A percentile compares a stretch with the other conserved stretches of the same genome.
phyloP scores from a whole-genome alignment of 2,797 vertebrate species.

The Falco cherrug region DNA sequence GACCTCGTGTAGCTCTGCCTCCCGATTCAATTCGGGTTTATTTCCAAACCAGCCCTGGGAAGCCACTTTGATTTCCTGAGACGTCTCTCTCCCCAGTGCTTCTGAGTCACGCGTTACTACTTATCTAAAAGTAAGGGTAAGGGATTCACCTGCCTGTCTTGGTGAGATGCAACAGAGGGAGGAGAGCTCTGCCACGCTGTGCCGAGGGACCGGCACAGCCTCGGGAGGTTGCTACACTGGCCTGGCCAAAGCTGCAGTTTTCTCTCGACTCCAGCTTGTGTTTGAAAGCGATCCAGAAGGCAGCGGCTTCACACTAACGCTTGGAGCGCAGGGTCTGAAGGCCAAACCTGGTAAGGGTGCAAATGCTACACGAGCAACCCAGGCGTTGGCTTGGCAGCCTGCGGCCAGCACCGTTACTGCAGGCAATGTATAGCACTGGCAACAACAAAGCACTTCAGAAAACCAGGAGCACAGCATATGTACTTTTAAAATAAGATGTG shows the following conservation, averaged over 20 bases:
- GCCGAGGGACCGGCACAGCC: not conserved
- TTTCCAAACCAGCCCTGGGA: not conserved
- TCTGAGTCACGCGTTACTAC: not conserved
- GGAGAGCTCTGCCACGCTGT: not conserved
- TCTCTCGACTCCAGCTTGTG: not conserved
- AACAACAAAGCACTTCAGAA: not conserved
- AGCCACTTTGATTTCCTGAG: not conserved
- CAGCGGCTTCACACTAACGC: not conserved
- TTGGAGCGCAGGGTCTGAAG: not conserved
- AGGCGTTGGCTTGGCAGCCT: not conserved
- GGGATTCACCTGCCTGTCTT: not conserved
- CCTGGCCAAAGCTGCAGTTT: not conserved
- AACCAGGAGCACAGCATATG: not conserved
- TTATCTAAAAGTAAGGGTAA: not conserved
- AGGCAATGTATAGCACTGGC: not conserved
- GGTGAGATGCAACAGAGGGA: not conserved
- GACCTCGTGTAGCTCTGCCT: not conserved
- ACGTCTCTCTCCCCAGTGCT: not conserved
- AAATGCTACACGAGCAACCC: not conserved
- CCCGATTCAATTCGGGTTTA: not conserved
- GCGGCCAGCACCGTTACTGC: not conserved
- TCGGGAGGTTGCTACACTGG: not conserved
- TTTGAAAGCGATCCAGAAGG: not conserved
- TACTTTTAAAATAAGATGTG: not conserved
- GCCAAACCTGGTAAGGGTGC: not conserved